Evolutionary conservation across 2,888 invertebrate genomes (phyloP).

Genomic region (Lasioglossum figueresi): DNA sequence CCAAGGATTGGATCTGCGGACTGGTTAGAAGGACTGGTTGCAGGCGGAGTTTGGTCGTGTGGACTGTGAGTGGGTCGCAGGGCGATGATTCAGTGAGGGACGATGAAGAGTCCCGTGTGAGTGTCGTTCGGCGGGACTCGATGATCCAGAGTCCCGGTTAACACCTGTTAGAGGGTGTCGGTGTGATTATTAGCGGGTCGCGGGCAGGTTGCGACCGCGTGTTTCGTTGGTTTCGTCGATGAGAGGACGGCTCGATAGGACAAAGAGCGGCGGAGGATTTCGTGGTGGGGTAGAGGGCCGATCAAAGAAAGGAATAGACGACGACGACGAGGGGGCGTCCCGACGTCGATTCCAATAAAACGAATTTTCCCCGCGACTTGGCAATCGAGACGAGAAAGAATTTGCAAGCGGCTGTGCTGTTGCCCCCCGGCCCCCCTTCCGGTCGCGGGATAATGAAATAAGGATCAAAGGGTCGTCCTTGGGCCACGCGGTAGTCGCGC

Average conservation of each 20-base stretch:
- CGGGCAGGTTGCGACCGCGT: not conserved
- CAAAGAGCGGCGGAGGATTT: not conserved
- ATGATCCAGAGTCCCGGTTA: not conserved
- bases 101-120: not conserved
- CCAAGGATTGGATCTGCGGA: too few species aligned
- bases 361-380: constrained; percentile 82
- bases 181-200: constrained; percentile 31
- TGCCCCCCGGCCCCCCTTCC: constrained; percentile 55
- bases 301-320: constrained; percentile 65
- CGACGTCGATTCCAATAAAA: constrained; percentile 80
- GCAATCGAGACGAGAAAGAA: constrained; percentile 79
- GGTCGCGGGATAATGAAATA: constrained; percentile 82
- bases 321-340: constrained; percentile 35
- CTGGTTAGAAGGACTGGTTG: too few species aligned
- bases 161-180: constrained; percentile 56
- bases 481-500: constrained; percentile 56
- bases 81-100: not conserved
- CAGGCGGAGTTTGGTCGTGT: not conserved
- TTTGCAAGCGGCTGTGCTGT: constrained; percentile 80
- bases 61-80: not conserved
- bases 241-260: not conserved
- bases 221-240: not conserved
- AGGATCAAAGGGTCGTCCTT: constrained; percentile 80
- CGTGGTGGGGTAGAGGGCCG: constrained; percentile 26
- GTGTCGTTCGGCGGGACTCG: constrained; percentile 25